A percentile compares a stretch with the other conserved stretches of the same genome.
These are phyloP conservation scores for Burhinus bistriatus DNA, from an alignment of 2,113 vertebrate species.

Conservation along the genomic window DNA sequence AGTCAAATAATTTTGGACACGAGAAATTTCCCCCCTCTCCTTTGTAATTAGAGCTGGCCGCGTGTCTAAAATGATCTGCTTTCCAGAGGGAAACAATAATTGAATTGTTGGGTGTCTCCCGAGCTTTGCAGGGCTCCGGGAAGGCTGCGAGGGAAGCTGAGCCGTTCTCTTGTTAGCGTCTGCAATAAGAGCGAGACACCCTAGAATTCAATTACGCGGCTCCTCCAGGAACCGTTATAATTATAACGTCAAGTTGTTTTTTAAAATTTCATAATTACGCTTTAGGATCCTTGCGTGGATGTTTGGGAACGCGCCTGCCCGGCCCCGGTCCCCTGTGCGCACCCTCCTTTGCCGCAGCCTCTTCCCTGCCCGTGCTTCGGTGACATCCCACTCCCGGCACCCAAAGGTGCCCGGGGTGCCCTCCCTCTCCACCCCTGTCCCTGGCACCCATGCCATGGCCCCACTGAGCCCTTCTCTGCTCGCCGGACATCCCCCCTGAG, in stretches of 20 bases:
- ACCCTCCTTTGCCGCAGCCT: not conserved
- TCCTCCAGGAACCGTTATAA: constrained; percentile 59
- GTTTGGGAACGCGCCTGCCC: not conserved
- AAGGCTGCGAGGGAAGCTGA: constrained; percentile 57
- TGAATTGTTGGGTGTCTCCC: constrained; percentile 65
- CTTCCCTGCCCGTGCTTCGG: rapidly evolving
- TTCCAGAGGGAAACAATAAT: constrained; percentile 65
- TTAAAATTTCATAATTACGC: constrained; percentile 67
- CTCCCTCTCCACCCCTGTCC: not conserved
- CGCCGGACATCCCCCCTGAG: rapidly evolving
- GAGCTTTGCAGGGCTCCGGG: constrained; percentile 57
- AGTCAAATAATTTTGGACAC: constrained; percentile 59
- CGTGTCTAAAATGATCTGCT: constrained; percentile 57
- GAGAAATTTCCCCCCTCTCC: constrained; percentile 8
- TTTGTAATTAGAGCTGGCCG: constrained; percentile 66
- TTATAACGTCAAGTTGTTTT: constrained; percentile 66
- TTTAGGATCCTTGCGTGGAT: constrained; percentile 44
- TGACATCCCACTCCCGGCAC: not conserved
- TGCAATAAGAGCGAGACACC: constrained; percentile 55
- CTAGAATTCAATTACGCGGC: constrained; percentile 55
- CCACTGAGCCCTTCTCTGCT: rapidly evolving
- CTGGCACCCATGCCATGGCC: rapidly evolving
- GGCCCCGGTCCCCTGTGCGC: rapidly evolving
- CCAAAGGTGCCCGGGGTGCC: not conserved
- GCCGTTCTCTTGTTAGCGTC: constrained; percentile 50